phyloP scores from a whole-genome alignment of 2,888 invertebrate species.

The Aphodius sticticus region DNA sequence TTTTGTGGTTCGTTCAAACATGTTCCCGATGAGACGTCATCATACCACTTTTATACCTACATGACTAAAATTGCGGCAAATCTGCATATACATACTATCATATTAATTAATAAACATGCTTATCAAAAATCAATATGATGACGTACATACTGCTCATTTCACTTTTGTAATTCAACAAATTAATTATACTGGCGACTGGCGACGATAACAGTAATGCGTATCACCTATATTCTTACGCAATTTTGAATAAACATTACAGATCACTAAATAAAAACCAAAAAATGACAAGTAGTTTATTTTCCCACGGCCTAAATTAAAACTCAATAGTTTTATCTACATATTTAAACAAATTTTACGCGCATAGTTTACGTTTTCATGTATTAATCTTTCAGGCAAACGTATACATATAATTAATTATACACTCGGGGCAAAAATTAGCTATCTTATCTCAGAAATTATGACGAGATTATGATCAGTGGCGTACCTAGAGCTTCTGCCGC shows the following conservation, averaged over 20 bases:
- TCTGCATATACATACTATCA: background rate
- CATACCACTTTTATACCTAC: background rate
- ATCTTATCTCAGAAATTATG: background rate
- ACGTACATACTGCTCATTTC: background rate
- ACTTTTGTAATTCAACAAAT: background rate
- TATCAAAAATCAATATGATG: constrained; percentile 4
- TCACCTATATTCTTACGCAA: background rate
- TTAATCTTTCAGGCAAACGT: background rate
- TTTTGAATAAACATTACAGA: background rate
- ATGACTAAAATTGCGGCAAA: background rate
- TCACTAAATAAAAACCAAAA: too few species aligned
- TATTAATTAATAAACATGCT: background rate
- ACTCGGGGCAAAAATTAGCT: background rate
- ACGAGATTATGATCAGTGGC: too few species aligned
- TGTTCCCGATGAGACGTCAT: background rate
- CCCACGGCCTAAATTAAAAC: background rate
- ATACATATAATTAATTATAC: background rate
- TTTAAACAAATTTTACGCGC: background rate
- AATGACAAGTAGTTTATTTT: background rate
- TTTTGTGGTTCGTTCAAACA: background rate
- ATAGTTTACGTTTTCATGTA: background rate
- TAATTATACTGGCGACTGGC: background rate
- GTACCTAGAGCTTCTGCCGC: too few species aligned
- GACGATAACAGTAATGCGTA: background rate
- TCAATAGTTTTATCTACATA: background rate